Percentiles rank a stretch among this genome's conserved stretches.
Conservation (phyloP, 2,888 invertebrate species). For the Antheraea assamensis region DNA sequence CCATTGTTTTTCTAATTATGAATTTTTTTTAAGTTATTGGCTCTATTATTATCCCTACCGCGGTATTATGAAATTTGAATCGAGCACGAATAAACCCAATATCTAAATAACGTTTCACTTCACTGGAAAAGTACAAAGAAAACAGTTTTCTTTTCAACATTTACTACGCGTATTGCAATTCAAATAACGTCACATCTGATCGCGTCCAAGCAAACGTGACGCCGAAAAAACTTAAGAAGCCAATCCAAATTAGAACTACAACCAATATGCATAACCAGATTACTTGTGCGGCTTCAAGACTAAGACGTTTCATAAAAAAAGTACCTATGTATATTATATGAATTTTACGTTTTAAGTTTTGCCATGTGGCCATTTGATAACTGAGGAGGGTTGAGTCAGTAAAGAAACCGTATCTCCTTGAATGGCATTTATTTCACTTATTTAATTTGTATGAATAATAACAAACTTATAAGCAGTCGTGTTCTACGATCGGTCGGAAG, state of each 20-base stretch:
- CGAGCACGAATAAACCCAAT: not conserved
- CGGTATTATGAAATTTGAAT: not conserved
- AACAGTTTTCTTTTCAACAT: not conserved
- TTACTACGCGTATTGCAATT: not conserved
- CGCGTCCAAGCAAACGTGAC: not conserved
- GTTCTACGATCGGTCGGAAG: too few species aligned
- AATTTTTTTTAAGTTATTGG: not conserved
- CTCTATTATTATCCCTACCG: not conserved
- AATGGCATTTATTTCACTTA: too few species aligned
- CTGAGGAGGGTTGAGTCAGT: too few species aligned
- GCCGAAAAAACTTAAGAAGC: not conserved
- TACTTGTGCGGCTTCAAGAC: not conserved
- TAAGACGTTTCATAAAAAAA: not conserved
- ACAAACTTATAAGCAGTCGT: too few species aligned
- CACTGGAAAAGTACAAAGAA: not conserved
- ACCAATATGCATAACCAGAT: constrained; percentile 1
- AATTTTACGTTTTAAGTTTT: too few species aligned
- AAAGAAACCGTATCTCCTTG: too few species aligned
- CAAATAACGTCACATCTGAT: not conserved
- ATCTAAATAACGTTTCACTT: not conserved
- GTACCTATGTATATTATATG: too few species aligned
- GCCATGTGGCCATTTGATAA: too few species aligned
- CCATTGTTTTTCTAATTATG: too few species aligned
- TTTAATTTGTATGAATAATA: too few species aligned
- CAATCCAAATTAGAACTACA: not conserved